Evolutionary conservation across 2,888 invertebrate species (phyloP).

Genomic region (Sinohyriopsis cumingii): DNA sequence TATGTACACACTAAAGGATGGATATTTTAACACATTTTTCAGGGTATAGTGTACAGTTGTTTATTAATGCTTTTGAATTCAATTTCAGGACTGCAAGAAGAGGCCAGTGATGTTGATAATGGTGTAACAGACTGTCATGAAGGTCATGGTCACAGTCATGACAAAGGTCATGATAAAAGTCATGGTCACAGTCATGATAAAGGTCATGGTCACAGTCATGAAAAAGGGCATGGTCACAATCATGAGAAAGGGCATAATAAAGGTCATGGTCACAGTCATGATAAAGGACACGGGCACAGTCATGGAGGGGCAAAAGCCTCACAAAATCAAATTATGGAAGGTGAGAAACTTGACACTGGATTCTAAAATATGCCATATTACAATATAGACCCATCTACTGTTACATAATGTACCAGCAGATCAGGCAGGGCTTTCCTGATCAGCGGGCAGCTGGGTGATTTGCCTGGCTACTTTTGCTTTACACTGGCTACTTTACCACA

Average conservation of each 20-base stretch:
- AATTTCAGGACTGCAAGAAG: too few relatives aligned
- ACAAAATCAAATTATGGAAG: conserved; percentile 77
- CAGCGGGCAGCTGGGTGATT: too few relatives aligned
- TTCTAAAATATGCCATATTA: neutral
- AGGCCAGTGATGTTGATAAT: too few relatives aligned
- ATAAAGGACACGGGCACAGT: conserved; percentile 52
- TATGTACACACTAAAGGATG: too few relatives aligned
- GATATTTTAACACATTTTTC: too few relatives aligned
- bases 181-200: conserved; percentile 51
- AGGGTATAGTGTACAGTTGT: too few relatives aligned
- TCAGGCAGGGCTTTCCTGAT: too few relatives aligned
- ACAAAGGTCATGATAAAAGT: conserved; percentile 42
- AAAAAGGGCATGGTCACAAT: conserved; percentile 49
- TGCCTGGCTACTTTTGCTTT: too few relatives aligned
- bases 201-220: conserved; percentile 54
- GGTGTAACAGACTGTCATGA: neutral
- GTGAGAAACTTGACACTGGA: conserved; percentile 41
- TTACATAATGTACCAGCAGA: too few relatives aligned
- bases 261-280: conserved; percentile 50
- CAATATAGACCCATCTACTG: too few relatives aligned
- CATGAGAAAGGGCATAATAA: conserved; percentile 21
- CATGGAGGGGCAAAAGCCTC: conserved; percentile 74
- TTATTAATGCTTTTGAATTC: too few relatives aligned
- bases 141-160: conserved; percentile 48
- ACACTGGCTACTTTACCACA: too few relatives aligned